Evolutionary conservation across 2,797 vertebrate species (phyloP).

Genomic region (Falco concolor): DNA sequence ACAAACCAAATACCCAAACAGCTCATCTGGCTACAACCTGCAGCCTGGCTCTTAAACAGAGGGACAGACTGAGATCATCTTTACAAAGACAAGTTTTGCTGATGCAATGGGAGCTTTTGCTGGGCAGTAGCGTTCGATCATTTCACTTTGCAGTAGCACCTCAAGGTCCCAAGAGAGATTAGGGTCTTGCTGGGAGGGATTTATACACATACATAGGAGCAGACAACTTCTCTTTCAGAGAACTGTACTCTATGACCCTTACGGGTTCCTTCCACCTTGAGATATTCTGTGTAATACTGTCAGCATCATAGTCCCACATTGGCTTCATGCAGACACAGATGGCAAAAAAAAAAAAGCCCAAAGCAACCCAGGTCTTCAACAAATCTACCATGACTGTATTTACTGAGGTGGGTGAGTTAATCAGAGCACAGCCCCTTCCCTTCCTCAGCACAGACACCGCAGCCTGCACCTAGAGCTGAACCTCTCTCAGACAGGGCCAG

Average conservation of each 20-base stretch:
- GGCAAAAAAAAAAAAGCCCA: not conserved
- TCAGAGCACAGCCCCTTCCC: rapidly evolving
- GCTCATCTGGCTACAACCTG: not conserved
- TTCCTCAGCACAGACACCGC: not conserved
- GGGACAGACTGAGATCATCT: not conserved
- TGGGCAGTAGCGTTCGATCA: not conserved
- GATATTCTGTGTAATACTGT: not conserved
- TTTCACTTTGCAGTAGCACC: not conserved
- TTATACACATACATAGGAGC: not conserved
- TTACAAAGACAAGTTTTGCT: not conserved
- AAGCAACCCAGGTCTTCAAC: not conserved
- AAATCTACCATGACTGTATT: not conserved
- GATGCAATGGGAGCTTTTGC: not conserved
- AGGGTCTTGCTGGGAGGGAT: not conserved
- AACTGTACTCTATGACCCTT: not conserved
- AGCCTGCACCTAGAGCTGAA: not conserved
- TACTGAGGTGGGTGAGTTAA: not conserved
- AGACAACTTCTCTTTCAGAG: not conserved
- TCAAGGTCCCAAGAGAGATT: not conserved
- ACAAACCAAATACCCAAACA: not conserved
- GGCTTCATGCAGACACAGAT: not conserved
- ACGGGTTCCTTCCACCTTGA: not conserved
- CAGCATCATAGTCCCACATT: not conserved
- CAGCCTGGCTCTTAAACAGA: not conserved
- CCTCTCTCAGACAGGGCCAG: not conserved